These are phyloP conservation scores for Acleris holmiana DNA, from an alignment of 2,888 invertebrate genomes.

Conservation along the genomic window DNA sequence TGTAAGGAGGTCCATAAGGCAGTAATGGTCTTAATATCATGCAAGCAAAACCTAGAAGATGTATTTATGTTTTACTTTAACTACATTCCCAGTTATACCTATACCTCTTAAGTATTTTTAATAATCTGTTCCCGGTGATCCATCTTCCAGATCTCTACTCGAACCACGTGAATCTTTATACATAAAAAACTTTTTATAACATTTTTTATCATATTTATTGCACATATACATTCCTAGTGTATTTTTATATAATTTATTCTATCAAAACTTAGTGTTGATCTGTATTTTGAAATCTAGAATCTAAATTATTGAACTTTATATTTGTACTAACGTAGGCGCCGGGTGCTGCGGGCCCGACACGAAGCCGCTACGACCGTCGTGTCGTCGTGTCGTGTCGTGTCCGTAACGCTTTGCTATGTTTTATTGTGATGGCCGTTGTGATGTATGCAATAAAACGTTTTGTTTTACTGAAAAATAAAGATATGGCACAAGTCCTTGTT, in stretches of 20 bases:
- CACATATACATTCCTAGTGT: slow-evolving; percentile 62
- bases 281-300: slow-evolving; percentile 56
- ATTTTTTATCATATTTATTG: slow-evolving; percentile 44
- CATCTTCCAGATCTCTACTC: slow-evolving; percentile 24
- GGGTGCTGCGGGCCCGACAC: slow-evolving; percentile 6
- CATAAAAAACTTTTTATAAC: slow-evolving; percentile 43
- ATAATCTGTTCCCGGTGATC: slow-evolving; percentile 13
- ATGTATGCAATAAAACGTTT: slow-evolving; percentile 66
- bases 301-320: slow-evolving; percentile 39
- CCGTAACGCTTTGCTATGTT: slow-evolving; percentile 37
- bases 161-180: slow-evolving; percentile 35
- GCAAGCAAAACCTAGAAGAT: no score
- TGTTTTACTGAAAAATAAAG: slow-evolving; percentile 71
- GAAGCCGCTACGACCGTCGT: slow-evolving; percentile 11
- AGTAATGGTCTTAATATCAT: no score
- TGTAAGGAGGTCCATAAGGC: no score
- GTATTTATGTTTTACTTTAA: slow-evolving; percentile 1
- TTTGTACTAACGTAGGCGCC: slow-evolving; percentile 44
- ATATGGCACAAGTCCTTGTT: slow-evolving; percentile 66
- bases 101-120: slow-evolving; percentile 15
- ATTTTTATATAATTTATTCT: slow-evolving; percentile 57
- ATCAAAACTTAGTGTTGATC: slow-evolving; percentile 46
- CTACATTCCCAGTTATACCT: slow-evolving; percentile 28
- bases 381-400: slow-evolving; percentile 23
- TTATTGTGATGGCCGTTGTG: slow-evolving; percentile 53